Base-by-base conservation (phyloP, 2,797 vertebrate genomes). In the Sebastes trivittatus region DNA sequence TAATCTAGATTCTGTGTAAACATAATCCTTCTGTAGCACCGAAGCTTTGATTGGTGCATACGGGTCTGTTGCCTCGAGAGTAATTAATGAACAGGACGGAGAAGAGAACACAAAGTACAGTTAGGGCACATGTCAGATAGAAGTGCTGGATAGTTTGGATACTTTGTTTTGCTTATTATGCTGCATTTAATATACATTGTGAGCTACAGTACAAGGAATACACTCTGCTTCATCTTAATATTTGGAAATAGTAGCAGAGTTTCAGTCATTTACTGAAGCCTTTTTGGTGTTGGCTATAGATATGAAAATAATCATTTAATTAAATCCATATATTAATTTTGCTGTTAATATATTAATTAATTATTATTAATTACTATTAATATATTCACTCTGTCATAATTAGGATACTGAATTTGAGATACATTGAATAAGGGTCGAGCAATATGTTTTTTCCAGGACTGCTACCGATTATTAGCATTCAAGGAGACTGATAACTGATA, bases 51-150 rank as follows among this genome's bases (percentile, higher is more conserved):
- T 61, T 32, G 32, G 30, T 69, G 8, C 30, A 70, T 56, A 22
- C 14, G 46, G 65, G 62, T 78, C 27, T 34, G 59, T 62, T 77
- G 42, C 64, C 64, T 82, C 13, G 1, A 11, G 46, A 65, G 32
- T 72, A 71, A 82, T 85, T 80, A 82, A 83, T 46, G 23, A 78
- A 61, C 30, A 16, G 11, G 7, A 63, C 3, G 10, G 38, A 67
- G 36, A 10, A 38, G 22, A 67, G n/a, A 27, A 56, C 42, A 59
- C 69, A 60, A 62, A 73, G 38, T 7, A 49, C 63, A 78, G 27
- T 72, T 67, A 67, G 36, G n/a, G 20, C 29, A 34, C 32, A 20
- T 65, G 32, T 73, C 75, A 68, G 8, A 59, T 32, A 59, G 55
- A 68, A 42, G 67, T 79, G 34, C 46, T 71, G 23, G 16, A 72